These are phyloP conservation scores for Drosophila quasianomalipes DNA, from an alignment of 2,888 invertebrate species.

Conservation along the genomic window DNA sequence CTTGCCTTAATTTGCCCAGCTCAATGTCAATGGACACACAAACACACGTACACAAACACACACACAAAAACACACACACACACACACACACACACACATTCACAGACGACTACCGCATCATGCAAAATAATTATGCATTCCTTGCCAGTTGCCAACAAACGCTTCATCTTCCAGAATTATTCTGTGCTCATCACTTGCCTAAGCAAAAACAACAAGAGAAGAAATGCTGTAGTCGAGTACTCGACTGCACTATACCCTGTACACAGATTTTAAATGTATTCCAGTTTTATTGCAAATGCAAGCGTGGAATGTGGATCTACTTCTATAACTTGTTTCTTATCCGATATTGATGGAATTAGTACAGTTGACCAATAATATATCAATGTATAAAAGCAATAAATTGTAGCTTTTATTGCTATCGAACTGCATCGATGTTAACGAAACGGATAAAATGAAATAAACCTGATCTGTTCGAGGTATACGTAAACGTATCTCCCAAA, in stretches of 20 bases:
- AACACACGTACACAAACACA: background rate
- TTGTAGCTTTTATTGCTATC: background rate
- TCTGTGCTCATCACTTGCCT: conserved; percentile 49
- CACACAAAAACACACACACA: background rate
- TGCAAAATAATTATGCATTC: conserved; percentile 67
- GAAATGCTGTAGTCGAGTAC: background rate
- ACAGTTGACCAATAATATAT: background rate
- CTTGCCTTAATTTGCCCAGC: conserved; percentile 53
- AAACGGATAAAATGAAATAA: background rate
- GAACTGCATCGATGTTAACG: background rate
- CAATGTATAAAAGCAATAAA: background rate
- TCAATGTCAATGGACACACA: conserved; percentile 56
- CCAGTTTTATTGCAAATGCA: too few species aligned
- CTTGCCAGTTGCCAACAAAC: conserved; percentile 27
- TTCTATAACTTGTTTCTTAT: background rate
- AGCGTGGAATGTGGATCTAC: background rate
- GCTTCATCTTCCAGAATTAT: conserved; percentile 41
- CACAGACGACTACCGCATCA: conserved; percentile 32
- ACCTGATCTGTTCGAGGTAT: background rate
- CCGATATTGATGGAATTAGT: background rate
- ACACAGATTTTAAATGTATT: too few species aligned
- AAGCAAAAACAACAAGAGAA: conserved; percentile 12
- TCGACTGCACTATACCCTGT: conserved; percentile 1
- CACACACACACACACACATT: too few species aligned
- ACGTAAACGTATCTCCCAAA: too few species aligned